Base-by-base conservation (phyloP, 2,888 invertebrate species). In the Lasioglossum calceatum region DNA sequence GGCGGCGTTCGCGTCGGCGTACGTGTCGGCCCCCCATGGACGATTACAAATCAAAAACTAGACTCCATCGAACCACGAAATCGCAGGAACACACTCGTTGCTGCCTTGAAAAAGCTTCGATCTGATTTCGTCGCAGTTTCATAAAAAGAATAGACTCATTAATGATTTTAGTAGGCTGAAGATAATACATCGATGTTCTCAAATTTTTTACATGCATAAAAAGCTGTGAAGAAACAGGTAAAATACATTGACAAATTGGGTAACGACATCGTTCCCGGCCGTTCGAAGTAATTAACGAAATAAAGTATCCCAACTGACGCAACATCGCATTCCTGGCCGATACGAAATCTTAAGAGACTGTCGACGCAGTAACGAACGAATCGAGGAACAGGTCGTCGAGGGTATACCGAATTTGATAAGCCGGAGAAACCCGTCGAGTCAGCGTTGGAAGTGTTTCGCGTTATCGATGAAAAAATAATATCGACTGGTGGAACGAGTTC, bases 1-100 rank as follows among this genome's bases (percentile, higher is more conserved):
- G 39, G 64, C 77, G 80, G 70, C 78, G 73, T 77, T 78, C 82
- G 61, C 71, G 61, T 77, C 77, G 74, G 78, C 84, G 72, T 70
- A 70, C 79, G 64, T 74, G 85, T 86, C 83, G 90, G 85, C 88
- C 91, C 87, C 91, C 91, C 86, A 84, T 39, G 87, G 91, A 83
- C 81, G 36, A 72, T 77, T 87, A 87, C 82, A 87, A 89, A 91
- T 92, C 88, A 84, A 87, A 90, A 90, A 87, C 80, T 91, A 86
- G 86, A 74, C 82, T 79, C 81, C 58, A n/a, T n/a, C 36, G 72
- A 47, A 19, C 73, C 64, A 74, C 61, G 76, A 54, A 58, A 75
- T 12, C 64, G 39, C 4, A n/a, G 14, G 14, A 1, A 16, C 36
- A 32, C 23, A 8, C 54, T 23, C 23, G 10, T 67, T 36, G 0